These are phyloP conservation scores for Acyrthosiphon pisum DNA, from an alignment of 1,140 invertebrate species.

Conservation along the genomic window DNA sequence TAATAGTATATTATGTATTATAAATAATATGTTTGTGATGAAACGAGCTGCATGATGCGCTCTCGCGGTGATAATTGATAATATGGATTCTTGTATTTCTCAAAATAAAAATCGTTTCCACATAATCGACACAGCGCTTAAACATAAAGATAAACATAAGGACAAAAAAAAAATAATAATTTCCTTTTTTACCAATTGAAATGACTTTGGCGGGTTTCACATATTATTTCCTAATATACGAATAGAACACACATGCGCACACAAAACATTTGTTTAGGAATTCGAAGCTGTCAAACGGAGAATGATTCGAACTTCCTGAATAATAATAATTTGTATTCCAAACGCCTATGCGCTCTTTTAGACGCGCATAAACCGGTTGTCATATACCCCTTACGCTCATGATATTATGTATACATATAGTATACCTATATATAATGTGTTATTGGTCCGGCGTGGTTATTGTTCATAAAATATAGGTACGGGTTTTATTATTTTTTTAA, in stretches of 20 bases:
- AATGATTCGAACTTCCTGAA: conserved; percentile 49
- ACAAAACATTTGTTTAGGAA: conserved; percentile 13
- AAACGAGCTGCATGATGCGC: background rate
- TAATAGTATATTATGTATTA: no score
- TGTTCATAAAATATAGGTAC: background rate
- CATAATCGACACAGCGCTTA: no score
- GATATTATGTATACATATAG: background rate
- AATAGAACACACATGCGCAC: background rate
- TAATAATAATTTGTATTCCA: conserved; percentile 47
- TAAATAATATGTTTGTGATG: background rate
- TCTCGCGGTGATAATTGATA: no score
- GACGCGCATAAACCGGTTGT: conserved; percentile 35
- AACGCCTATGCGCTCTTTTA: conserved; percentile 43
- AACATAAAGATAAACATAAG: no score
- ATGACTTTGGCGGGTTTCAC: background rate
- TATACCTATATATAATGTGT: background rate
- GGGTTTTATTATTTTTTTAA: background rate
- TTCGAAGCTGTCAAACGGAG: conserved; percentile 42
- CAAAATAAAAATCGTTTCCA: no score
- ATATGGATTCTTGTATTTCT: no score
- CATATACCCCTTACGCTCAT: conserved; percentile 25
- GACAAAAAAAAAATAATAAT: background rate
- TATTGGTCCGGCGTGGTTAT: conserved; percentile 16
- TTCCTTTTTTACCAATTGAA: background rate
- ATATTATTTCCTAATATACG: background rate